Evolutionary conservation across 2,888 invertebrate species (phyloP), one percentile per base, ranked within the genome.

Genomic region (Oligia strigilis): DNA sequence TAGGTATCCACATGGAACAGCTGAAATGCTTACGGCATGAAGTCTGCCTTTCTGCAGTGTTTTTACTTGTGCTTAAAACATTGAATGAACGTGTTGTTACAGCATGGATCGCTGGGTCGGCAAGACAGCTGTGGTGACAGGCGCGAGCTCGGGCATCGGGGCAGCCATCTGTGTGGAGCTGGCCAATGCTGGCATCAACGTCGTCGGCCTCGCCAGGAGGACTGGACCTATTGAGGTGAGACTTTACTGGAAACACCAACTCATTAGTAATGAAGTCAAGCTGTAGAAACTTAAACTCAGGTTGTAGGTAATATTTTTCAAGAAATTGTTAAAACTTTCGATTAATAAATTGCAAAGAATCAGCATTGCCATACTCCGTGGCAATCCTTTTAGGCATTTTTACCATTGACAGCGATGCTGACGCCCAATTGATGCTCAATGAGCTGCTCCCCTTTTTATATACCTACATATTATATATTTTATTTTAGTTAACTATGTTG

Each of bases 141-240:
- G 97, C 14, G 97, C 96, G 0, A 96, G 96, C 82, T 92, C 94
- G 0, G 97, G 97, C 23, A 97, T 97, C 67, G 97, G 96, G 0
- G 95, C 95, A 2, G 93, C 95, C 1, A 91, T 94, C 43, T 91
- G 92, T 46, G 89, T 92, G 52, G 90, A 92, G 78, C 90, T 97
- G 58, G 95, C 95, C 2, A 88, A 93, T 64, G 91, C 93, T 19
- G 96, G 96, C n/a, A 73, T 94, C 62, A 85, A 83, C 11, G 94
- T 94, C 9, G 89, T 95, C 8, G 94, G 94, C 9, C 89, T 94
- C 29, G 93, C 94, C 9, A 87, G 94, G 76, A 88, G 92, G 65
- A 78, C 87, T 4, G 82, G 88, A 4, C 87, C 90, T 5, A 82
- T 93, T 55, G 90, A 93, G 66, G 94, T 93, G 69, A 92, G 90